phyloP scores from a whole-genome alignment of 2,888 invertebrate species.

The Tipula unca region DNA sequence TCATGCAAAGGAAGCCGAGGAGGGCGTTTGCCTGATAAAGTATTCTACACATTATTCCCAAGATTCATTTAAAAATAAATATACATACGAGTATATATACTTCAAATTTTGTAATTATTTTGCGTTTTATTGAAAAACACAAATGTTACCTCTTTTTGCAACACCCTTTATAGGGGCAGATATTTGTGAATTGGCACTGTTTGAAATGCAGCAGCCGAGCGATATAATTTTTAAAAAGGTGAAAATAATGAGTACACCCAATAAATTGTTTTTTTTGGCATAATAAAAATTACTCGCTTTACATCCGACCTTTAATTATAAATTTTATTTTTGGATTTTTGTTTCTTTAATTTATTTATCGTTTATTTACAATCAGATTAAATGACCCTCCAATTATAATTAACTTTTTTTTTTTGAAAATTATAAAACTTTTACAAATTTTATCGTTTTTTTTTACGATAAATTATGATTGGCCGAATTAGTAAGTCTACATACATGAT shows the following conservation, averaged over 20 bases:
- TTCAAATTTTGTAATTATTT: no score
- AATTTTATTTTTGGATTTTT: no score
- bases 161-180: no score
- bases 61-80: no score
- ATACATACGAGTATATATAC: no score
- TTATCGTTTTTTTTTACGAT: not conserved
- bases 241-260: not conserved
- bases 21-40: no score
- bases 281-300: not conserved
- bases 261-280: not conserved
- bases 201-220: not conserved
- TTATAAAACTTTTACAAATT: not conserved
- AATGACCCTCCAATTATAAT: not conserved
- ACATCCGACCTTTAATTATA: slow-evolving; percentile 1
- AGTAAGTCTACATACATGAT: no score
- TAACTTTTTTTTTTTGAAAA: not conserved
- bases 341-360: not conserved
- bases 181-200: not conserved
- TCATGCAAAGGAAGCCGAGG: not conserved
- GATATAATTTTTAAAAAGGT: not conserved
- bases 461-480: no score
- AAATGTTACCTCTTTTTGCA: no score
- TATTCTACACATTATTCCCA: no score
- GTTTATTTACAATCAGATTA: not conserved
- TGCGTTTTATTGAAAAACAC: no score